phyloP scores from a whole-genome alignment of 2,113 vertebrate genomes.

The Gorilla gorilla region DNA sequence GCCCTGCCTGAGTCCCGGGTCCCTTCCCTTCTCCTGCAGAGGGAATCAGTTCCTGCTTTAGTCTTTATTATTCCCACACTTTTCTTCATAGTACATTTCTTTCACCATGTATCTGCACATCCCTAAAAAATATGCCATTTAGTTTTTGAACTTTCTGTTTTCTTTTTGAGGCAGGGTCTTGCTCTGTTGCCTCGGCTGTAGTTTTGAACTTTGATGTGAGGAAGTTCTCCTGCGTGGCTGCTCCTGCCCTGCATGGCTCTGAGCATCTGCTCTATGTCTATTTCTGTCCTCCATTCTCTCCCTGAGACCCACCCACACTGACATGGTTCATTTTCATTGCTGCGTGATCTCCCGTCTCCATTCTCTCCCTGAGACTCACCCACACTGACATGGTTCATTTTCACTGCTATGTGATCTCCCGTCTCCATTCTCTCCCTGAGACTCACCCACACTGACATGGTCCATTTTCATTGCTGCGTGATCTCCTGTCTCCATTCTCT shows the following conservation, averaged over 20 bases:
- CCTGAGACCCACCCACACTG: not conserved
- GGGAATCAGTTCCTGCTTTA: not conserved
- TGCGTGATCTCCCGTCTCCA: accelerated
- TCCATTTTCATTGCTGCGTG: accelerated
- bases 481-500: too few relatives aligned
- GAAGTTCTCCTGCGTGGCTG: accelerated
- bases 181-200: too few relatives aligned
- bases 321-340: accelerated
- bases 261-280: too few relatives aligned
- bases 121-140: not conserved
- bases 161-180: too few relatives aligned
- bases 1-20: not conserved
- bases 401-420: accelerated
- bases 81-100: accelerated
- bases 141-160: not conserved
- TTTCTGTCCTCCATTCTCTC: not conserved
- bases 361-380: not conserved
- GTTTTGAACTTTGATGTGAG: not conserved
- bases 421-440: not conserved
- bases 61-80: not conserved
- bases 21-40: too few relatives aligned
- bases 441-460: accelerated
- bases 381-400: accelerated
- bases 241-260: accelerated
- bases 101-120: too few relatives aligned